Conservation (phyloP, 2,113 vertebrate species). For the Brachyistius frenatus region DNA sequence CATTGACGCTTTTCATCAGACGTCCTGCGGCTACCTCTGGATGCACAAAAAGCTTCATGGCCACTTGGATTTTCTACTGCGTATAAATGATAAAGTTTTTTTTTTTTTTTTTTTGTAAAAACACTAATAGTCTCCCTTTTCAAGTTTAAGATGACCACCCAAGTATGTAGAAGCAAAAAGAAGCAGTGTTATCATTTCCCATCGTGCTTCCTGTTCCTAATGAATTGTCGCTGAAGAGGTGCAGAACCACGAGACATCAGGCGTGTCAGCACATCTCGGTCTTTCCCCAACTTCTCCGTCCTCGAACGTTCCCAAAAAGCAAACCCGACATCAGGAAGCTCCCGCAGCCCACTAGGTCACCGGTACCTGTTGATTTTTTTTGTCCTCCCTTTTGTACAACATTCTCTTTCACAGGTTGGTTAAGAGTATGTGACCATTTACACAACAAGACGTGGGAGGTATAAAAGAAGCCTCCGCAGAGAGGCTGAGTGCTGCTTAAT, state of each 20-base stretch:
- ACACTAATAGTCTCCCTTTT: too few relatives aligned
- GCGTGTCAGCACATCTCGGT: conserved; percentile 32
- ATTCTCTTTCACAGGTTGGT: conserved; percentile 68
- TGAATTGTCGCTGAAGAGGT: conserved; percentile 9
- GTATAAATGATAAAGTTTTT: too few relatives aligned
- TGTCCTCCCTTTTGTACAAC: conserved; percentile 60
- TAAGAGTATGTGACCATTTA: conserved; percentile 80
- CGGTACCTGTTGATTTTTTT: conserved; percentile 55
- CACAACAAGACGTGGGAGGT: conserved; percentile 82
- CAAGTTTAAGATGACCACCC: background rate
- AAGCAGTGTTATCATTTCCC: background rate
- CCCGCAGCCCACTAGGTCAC: conserved; percentile 49
- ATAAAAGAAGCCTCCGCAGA: conserved; percentile 79
- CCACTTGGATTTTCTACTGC: too few relatives aligned
- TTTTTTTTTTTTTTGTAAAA: too few relatives aligned
- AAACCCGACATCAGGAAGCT: conserved; percentile 46
- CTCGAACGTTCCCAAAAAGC: conserved; percentile 62
- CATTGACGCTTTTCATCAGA: too few relatives aligned
- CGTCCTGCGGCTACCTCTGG: too few relatives aligned
- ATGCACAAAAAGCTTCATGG: too few relatives aligned
- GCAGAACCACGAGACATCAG: conserved; percentile 33
- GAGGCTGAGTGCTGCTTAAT: conserved; percentile 77
- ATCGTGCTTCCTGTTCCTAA: conserved; percentile 18
- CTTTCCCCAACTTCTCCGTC: conserved; percentile 47
- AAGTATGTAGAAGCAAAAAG: background rate